Base-by-base conservation (phyloP, 1,140 invertebrate genomes). In the Nasonia longicornis region DNA sequence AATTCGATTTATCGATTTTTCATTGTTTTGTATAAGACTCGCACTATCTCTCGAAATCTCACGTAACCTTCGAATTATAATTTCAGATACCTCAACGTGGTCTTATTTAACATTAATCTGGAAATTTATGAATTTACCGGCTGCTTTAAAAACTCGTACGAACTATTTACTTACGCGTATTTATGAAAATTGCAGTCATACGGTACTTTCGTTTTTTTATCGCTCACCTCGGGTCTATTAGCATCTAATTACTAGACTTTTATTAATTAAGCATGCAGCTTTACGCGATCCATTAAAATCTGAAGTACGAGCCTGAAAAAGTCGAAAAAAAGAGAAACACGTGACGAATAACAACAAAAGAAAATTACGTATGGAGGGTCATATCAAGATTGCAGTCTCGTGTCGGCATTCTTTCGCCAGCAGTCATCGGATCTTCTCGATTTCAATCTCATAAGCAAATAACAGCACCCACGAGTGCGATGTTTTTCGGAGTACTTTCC, bases 11-110 rank as follows among this genome's bases (percentile, higher is more conserved):
- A 26, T 26, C 26, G 26, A 26, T 26, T 26, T 26, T 26, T 26
- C 26, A 0, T 26, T 26, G 26, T 26, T 26, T 26, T 26, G 26
- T 26, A 26, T 26, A 26, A 1, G 26, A 26, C 26, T 26, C 26
- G 1, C 1, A 2, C 16, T 58, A 58, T 58, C 52, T 29, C 3
- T 64, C 22, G 35, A 42, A 66, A 76, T 48, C 76, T 48, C 66
- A 42, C 42, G 45, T 35, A 77, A 70, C n/a, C n/a, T 35, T 35
- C 35, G 35, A 70, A 26, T 66, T 29, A 66, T 22, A 69, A 69
- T 29, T 48, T 22, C 14, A 69, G 42, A 64, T 48, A 16, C 3
- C 20, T 20, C 6, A 0, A n/a, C 6, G 20, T 14, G 14, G 20
- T 58, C 8, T 22, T 26, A 11, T 16, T 12, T 22, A 22, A 75